Evolutionary conservation across 2,888 invertebrate genomes (phyloP).

Genomic region (Allygus modestus): DNA sequence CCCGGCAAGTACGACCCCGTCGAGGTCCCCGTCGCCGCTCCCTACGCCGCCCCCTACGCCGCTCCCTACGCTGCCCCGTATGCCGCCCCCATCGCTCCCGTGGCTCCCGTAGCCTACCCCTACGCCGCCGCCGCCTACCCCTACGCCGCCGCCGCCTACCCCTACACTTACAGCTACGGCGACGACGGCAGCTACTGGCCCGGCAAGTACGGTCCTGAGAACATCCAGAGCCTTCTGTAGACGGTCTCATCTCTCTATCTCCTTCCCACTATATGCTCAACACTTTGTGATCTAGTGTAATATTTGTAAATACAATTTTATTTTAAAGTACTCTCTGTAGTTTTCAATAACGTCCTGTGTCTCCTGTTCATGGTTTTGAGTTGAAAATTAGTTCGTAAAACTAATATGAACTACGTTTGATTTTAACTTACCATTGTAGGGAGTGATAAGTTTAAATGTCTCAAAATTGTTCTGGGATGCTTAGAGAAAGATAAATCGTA

Average conservation of each 20-base stretch:
- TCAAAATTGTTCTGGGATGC: no score
- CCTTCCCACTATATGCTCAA: background rate
- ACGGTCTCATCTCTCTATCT: slow-evolving; percentile 9
- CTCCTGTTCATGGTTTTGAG: no score
- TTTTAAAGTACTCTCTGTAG: background rate
- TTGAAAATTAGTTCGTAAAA: no score
- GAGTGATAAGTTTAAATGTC: no score
- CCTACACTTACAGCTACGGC: slow-evolving; percentile 61
- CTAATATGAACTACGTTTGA: no score
- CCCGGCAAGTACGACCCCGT: slow-evolving; percentile 62
- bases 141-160: slow-evolving; percentile 8
- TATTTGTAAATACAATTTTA: slow-evolving; percentile 38
- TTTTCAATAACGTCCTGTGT: background rate
- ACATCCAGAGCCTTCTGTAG: slow-evolving; percentile 49
- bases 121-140: slow-evolving; percentile 56
- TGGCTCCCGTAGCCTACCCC: slow-evolving; percentile 1
- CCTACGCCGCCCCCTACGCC: slow-evolving; percentile 38
- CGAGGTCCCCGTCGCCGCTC: slow-evolving; percentile 51
- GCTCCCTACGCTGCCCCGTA: no score
- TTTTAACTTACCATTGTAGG: no score
- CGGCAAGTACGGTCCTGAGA: slow-evolving; percentile 63
- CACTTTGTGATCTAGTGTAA: slow-evolving; percentile 42
- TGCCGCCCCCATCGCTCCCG: background rate
- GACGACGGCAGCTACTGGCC: slow-evolving; percentile 64
- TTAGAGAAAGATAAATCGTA: no score